A percentile compares a stretch with the other conserved stretches of the same genome.
Evolutionary conservation across 2,113 vertebrate genomes (phyloP).

Genomic region (Nothoprocta pentlandii): DNA sequence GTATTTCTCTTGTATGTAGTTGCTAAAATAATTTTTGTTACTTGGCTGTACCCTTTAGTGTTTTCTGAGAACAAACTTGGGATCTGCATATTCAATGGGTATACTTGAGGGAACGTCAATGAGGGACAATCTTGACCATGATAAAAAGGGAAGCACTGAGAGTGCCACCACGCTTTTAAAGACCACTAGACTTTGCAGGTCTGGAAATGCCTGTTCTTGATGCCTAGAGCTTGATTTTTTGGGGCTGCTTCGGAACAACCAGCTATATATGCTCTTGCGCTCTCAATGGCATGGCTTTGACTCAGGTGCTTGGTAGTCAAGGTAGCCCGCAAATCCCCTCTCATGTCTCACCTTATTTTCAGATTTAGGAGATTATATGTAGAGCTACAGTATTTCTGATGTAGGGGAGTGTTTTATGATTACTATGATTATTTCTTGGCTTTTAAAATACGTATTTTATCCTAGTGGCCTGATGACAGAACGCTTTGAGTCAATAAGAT

Average conservation of each 20-base stretch:
- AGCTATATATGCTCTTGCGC: not conserved
- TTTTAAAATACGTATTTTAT: not conserved
- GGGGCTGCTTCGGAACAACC: not conserved
- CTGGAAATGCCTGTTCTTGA: not conserved
- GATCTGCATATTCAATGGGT: not conserved
- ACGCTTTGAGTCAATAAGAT: not conserved
- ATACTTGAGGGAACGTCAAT: not conserved
- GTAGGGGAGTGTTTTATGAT: not conserved
- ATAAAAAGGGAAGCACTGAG: not conserved
- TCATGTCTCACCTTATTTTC: not conserved
- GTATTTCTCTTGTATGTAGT: conserved; percentile 91
- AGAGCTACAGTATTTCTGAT: not conserved
- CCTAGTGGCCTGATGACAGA: not conserved
- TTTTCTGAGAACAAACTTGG: not conserved
- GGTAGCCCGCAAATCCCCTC: not conserved
- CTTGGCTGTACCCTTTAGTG: not conserved
- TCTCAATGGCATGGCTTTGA: not conserved
- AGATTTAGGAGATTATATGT: not conserved
- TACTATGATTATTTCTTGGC: not conserved
- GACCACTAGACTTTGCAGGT: not conserved
- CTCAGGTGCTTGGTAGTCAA: not conserved
- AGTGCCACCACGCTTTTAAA: not conserved
- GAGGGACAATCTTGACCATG: not conserved
- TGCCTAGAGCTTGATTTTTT: not conserved
- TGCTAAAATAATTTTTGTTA: conserved; percentile 58